Evolutionary conservation across 2,888 invertebrate species (phyloP).

Genomic region (Tanytarsus gracilentus): DNA sequence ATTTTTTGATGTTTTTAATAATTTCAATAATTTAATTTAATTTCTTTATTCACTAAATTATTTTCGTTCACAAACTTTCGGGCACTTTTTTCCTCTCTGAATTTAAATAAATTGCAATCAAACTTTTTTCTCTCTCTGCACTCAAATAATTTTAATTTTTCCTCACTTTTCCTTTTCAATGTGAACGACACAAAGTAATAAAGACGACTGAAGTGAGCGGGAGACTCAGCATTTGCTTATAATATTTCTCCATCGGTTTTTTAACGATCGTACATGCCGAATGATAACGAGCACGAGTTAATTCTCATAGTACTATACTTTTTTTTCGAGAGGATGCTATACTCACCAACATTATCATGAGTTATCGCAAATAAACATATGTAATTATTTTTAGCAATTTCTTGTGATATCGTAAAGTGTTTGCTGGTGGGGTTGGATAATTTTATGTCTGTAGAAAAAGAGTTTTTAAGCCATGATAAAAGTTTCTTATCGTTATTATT

Average conservation of each 20-base stretch:
- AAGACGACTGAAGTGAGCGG: neutral
- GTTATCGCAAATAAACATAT: too few relatives aligned
- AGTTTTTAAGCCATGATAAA: too few relatives aligned
- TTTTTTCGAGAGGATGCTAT: too few relatives aligned
- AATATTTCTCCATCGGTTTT: slow-evolving; percentile 1
- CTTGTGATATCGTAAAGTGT: too few relatives aligned
- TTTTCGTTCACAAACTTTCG: neutral
- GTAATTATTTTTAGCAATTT: too few relatives aligned
- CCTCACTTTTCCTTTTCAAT: neutral
- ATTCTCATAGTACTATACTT: too few relatives aligned
- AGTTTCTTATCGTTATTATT: too few relatives aligned
- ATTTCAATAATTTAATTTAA: neutral
- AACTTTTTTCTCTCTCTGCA: neutral
- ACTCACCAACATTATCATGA: too few relatives aligned
- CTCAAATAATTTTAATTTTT: neutral
- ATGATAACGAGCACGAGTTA: too few relatives aligned
- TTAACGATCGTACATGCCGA: neutral
- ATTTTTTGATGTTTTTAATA: neutral
- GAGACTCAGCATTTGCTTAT: neutral
- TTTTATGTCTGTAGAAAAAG: too few relatives aligned
- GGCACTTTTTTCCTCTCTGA: neutral
- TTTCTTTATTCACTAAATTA: neutral
- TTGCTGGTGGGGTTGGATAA: too few relatives aligned
- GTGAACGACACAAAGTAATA: neutral
- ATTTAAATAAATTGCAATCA: too few relatives aligned